Evolutionary conservation across 2,888 invertebrate genomes (phyloP).

Genomic region (Aleiodes testaceus): DNA sequence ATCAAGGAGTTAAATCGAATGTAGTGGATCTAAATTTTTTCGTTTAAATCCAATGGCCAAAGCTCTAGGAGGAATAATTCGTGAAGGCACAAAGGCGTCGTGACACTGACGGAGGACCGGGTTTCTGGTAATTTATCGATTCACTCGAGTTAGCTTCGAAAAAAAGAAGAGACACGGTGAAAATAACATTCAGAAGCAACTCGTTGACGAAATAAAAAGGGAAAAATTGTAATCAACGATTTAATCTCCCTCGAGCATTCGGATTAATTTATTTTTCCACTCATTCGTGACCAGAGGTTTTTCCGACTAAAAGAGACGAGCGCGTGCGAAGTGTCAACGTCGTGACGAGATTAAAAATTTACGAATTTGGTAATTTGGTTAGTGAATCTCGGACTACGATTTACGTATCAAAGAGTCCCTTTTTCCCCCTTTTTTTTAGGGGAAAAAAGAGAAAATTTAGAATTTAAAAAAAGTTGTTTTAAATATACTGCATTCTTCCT

Average conservation of each 20-base stretch:
- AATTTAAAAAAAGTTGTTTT: not conserved
- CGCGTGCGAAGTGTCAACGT: constrained; percentile 29
- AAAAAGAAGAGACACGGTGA: constrained; percentile 10
- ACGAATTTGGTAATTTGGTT: constrained; percentile 70
- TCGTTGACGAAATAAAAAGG: not conserved
- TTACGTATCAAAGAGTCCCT: constrained; percentile 61
- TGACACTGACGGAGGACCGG: constrained; percentile 43
- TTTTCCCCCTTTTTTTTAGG: too few relatives aligned
- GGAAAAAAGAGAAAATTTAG: too few relatives aligned
- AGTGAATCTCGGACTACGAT: constrained; percentile 52
- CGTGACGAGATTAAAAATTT: constrained; percentile 39
- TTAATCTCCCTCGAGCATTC: constrained; percentile 63
- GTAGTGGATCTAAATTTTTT: constrained; percentile 30
- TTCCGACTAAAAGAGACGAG: constrained; percentile 15
- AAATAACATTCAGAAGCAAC: constrained; percentile 1
- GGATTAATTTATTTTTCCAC: constrained; percentile 69
- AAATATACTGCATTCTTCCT: not conserved
- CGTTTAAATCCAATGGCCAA: constrained; percentile 27
- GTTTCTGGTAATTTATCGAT: constrained; percentile 61
- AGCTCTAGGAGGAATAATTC: constrained; percentile 43
- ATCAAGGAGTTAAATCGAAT: constrained; percentile 34
- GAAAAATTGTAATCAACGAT: constrained; percentile 68
- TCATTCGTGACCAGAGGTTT: constrained; percentile 59
- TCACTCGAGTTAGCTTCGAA: constrained; percentile 47
- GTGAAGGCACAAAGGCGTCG: constrained; percentile 44